Percentiles rank a stretch among this genome's conserved stretches.
phyloP scores from a whole-genome alignment of 2,888 invertebrate species.

The Bimastos eiseni region DNA sequence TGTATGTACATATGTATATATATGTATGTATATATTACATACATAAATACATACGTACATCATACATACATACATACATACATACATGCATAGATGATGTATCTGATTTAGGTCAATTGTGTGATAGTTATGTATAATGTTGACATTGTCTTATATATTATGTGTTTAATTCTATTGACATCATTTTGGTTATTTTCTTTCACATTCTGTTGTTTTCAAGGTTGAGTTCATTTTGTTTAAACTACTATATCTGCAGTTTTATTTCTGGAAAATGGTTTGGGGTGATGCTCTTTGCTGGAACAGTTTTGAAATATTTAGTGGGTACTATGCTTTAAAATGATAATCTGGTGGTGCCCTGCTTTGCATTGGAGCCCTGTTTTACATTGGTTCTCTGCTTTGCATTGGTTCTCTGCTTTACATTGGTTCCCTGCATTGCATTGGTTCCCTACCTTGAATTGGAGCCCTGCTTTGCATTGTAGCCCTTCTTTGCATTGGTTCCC shows the following conservation, averaged over 20 bases:
- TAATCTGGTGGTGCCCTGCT: background rate
- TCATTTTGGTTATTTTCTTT: background rate
- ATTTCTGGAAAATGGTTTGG: background rate
- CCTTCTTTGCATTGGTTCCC: too few relatives aligned
- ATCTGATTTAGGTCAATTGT: background rate
- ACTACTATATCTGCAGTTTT: background rate
- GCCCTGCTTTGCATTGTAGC: background rate
- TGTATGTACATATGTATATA: too few relatives aligned
- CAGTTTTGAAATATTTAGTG: background rate
- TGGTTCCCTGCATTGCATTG: too few relatives aligned
- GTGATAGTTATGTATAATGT: too few relatives aligned
- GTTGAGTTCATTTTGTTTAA: background rate
- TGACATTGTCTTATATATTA: background rate
- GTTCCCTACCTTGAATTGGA: background rate
- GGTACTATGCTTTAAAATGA: background rate
- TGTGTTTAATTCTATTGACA: background rate
- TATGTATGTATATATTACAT: too few relatives aligned
- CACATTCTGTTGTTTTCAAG: background rate
- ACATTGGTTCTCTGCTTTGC: background rate
- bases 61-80: conserved; percentile 13
- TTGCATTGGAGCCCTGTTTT: background rate
- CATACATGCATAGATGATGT: background rate
- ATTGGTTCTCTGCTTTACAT: background rate
- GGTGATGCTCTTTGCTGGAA: background rate
- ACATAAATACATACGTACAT: background rate